phyloP scores from a whole-genome alignment of 1,140 invertebrate species.

The Tigriopus japonicus region DNA sequence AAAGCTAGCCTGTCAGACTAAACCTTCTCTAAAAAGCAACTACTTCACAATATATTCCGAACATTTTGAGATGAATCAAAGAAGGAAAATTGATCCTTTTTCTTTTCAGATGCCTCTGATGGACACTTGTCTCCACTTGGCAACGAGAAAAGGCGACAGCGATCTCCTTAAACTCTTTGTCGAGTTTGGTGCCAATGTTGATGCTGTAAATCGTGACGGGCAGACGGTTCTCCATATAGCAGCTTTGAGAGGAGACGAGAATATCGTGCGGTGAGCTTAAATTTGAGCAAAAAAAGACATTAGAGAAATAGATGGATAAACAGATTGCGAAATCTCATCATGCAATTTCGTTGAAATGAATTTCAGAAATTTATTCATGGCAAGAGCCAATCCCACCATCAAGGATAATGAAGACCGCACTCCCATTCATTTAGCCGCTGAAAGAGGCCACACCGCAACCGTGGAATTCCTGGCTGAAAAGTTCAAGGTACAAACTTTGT shows the following conservation, averaged over 20 bases:
- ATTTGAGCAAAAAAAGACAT: too few species aligned
- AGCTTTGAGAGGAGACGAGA: constrained; percentile 83
- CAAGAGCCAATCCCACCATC: constrained; percentile 77
- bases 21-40: too few species aligned
- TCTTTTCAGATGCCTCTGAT: constrained; percentile 8
- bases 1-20: too few species aligned
- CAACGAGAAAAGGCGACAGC: constrained; percentile 59
- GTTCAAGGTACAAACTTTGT: constrained; percentile 42
- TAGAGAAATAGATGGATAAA: too few species aligned
- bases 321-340: too few species aligned
- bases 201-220: constrained; percentile 74
- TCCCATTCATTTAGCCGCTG: constrained; percentile 89
- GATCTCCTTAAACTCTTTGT: constrained; percentile 78
- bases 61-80: not conserved
- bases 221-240: constrained; percentile 84
- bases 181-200: constrained; percentile 73
- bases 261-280: constrained; percentile 47
- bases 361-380: constrained; percentile 81
- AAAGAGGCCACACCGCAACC: constrained; percentile 81
- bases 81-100: not conserved
- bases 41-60: too few species aligned
- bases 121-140: constrained; percentile 77
- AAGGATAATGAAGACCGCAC: constrained; percentile 87
- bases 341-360: not conserved
- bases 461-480: constrained; percentile 94